These are phyloP conservation scores for Calliopum simillimum DNA, from an alignment of 2,888 invertebrate species.

Conservation along the genomic window DNA sequence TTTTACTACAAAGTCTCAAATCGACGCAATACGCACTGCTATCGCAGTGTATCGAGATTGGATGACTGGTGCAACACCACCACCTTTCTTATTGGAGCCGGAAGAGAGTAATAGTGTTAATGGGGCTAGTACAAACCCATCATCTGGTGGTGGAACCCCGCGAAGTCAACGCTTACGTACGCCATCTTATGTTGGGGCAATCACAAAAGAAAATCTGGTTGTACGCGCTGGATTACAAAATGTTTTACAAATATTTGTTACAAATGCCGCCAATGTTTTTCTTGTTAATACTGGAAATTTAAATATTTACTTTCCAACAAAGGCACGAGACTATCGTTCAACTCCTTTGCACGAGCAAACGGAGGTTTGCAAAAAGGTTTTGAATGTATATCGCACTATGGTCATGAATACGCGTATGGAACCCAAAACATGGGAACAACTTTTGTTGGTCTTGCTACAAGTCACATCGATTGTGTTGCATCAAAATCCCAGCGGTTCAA, in stretches of 20 bases:
- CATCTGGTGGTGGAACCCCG: conserved; percentile 63
- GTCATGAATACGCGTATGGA: conserved; percentile 97
- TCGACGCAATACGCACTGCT: conserved; percentile 87
- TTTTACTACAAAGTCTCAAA: conserved; percentile 78
- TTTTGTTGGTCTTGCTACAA: conserved; percentile 86
- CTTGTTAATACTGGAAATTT: conserved; percentile 71
- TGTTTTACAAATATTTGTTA: conserved; percentile 78
- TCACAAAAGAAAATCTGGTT: conserved; percentile 81
- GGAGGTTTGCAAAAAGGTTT: conserved; percentile 93
- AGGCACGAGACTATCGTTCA: conserved; percentile 72
- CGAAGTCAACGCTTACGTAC: conserved; percentile 76
- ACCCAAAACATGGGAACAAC: conserved; percentile 91
- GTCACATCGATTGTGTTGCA: conserved; percentile 91
- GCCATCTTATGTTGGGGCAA: conserved; percentile 88
- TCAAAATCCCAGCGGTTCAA: conserved; percentile 78
- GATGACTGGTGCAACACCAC: conserved; percentile 86
- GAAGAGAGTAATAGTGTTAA: conserved; percentile 63
- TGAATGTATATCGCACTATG: conserved; percentile 96
- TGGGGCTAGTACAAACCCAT: conserved; percentile 42
- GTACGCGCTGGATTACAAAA: conserved; percentile 86
- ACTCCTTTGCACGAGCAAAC: conserved; percentile 90
- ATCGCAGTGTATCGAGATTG: conserved; percentile 95
- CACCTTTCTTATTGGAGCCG: conserved; percentile 82
- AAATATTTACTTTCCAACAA: conserved; percentile 71
- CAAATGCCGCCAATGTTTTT: conserved; percentile 95